Percentiles rank a stretch among this genome's conserved stretches.
These are phyloP conservation scores for Pteromalus puparum DNA, from an alignment of 1,140 invertebrate species.

Conservation along the genomic window DNA sequence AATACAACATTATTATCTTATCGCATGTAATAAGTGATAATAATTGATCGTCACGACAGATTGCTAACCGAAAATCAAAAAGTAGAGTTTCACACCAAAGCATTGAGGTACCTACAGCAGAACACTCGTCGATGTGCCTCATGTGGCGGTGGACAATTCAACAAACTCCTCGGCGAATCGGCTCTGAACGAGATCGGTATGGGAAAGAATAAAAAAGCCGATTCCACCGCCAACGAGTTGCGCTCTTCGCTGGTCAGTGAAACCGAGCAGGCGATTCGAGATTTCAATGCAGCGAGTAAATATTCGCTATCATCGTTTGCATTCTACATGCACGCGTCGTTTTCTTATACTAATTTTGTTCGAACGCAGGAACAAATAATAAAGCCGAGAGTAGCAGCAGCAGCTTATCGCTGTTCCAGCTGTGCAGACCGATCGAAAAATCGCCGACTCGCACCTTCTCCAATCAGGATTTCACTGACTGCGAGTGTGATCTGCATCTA, in stretches of 20 bases:
- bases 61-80: constrained; percentile 79
- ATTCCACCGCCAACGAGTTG: neutral
- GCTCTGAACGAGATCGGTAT: neutral
- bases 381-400: neutral
- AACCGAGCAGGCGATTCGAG: neutral
- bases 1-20: neutral
- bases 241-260: neutral
- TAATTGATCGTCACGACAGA: constrained; percentile 59
- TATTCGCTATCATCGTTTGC: no score
- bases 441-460: constrained; percentile 69
- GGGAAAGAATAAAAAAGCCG: neutral
- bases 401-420: neutral
- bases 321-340: no score
- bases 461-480: constrained; percentile 71
- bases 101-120: constrained; percentile 76
- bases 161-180: constrained; percentile 71
- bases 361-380: neutral
- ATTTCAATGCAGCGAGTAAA: neutral
- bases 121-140: constrained; percentile 75
- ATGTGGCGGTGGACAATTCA: constrained; percentile 77
- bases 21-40: neutral
- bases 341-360: no score
- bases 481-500: constrained; percentile 77
- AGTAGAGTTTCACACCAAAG: constrained; percentile 78
- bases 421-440: constrained; percentile 39